Evolutionary conservation across 1,140 invertebrate species (phyloP).

Genomic region (Papilio glaucus): DNA sequence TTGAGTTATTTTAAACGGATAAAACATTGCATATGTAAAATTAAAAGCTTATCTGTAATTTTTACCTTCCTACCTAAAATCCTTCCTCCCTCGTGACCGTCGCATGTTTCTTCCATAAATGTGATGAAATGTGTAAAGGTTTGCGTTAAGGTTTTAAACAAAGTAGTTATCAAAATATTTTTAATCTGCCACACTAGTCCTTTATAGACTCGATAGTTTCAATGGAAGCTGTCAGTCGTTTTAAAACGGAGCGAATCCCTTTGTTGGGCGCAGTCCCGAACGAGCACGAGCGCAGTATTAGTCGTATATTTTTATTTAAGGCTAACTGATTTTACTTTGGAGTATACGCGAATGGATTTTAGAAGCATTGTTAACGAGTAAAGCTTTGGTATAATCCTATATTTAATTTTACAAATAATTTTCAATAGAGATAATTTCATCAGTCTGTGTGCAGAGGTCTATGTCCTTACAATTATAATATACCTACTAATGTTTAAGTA

Average conservation of each 20-base stretch:
- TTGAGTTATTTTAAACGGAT: too few species aligned
- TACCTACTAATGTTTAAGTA: too few species aligned
- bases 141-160: background rate
- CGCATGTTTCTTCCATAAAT: too few species aligned
- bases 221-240: constrained; percentile 15
- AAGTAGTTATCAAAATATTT: constrained; percentile 10
- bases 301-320: background rate
- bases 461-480: too few species aligned
- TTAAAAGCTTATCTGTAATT: too few species aligned
- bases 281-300: background rate
- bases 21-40: too few species aligned
- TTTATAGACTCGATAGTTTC: constrained; percentile 11
- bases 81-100: too few species aligned
- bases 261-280: background rate
- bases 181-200: background rate
- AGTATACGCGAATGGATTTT: background rate
- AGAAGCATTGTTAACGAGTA: background rate
- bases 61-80: too few species aligned
- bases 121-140: too few species aligned
- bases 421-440: too few species aligned
- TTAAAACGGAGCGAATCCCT: constrained; percentile 7
- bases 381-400: background rate
- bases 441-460: too few species aligned
- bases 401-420: too few species aligned
- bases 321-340: background rate